phyloP scores from a whole-genome alignment of 1,140 invertebrate genomes.

The Drosophila repleta region DNA sequence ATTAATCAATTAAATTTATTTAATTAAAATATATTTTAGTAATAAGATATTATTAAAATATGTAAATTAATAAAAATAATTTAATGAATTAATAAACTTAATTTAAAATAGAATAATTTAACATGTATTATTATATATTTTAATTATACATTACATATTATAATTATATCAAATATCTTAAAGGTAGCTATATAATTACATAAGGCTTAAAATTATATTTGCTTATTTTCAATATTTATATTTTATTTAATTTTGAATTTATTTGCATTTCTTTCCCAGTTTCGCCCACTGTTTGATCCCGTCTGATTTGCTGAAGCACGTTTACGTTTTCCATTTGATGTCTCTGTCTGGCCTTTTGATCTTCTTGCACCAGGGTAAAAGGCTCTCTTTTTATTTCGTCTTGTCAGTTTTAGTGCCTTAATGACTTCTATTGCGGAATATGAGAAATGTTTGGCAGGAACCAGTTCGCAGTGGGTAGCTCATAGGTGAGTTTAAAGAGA shows the following conservation, averaged over 20 bases:
- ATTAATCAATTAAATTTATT: too few species aligned
- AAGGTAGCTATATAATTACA: too few species aligned
- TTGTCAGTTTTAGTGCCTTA: constrained; percentile 44
- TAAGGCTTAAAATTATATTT: background rate
- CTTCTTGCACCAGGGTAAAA: constrained; percentile 25
- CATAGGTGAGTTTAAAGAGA: constrained; percentile 8
- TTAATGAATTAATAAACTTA: too few species aligned
- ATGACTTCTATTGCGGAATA: constrained; percentile 35
- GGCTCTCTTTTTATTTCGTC: constrained; percentile 9
- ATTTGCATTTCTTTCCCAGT: background rate
- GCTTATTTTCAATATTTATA: too few species aligned
- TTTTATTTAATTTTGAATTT: too few species aligned
- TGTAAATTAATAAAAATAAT: too few species aligned
- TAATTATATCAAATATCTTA: too few species aligned
- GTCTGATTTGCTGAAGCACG: constrained; percentile 38
- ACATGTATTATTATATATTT: too few species aligned
- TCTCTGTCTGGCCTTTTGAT: constrained; percentile 65
- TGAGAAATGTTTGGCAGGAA: constrained; percentile 1
- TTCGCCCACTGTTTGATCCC: constrained; percentile 32
- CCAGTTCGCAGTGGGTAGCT: background rate
- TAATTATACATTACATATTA: too few species aligned
- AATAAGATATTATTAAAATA: too few species aligned
- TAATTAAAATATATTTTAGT: too few species aligned
- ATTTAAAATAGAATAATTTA: too few species aligned
- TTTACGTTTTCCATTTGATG: constrained; percentile 57